A percentile compares a stretch with the other conserved stretches of the same genome.
phyloP scores from a whole-genome alignment of 2,888 invertebrate species.

The Helobdella robusta region DNA sequence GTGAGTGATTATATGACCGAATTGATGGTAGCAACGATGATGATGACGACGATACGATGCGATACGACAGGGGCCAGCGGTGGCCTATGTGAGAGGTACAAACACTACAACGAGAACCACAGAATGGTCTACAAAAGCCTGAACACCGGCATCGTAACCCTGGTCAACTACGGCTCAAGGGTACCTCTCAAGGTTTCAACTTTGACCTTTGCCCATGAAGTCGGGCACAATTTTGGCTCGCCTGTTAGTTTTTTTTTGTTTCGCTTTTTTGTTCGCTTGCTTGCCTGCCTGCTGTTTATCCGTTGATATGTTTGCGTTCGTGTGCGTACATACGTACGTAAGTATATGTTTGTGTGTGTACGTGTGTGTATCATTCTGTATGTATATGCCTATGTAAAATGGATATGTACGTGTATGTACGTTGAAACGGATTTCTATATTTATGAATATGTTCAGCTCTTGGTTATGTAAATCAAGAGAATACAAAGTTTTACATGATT shows the following conservation, averaged over 20 bases:
- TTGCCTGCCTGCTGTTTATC: background rate
- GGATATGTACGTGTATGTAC: no score
- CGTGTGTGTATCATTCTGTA: no score
- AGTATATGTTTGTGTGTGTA: no score
- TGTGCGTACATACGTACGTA: no score
- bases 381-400: no score
- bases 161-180: constrained; percentile 80
- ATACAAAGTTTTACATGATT: background rate
- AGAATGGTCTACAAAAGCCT: constrained; percentile 59
- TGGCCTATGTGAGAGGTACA: constrained; percentile 30
- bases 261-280: background rate
- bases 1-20: no score
- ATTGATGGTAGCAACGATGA: no score
- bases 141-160: constrained; percentile 96
- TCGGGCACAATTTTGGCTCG: constrained; percentile 81
- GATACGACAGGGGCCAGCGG: constrained; percentile 56
- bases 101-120: constrained; percentile 30
- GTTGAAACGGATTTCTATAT: no score
- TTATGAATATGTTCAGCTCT: no score
- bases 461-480: background rate
- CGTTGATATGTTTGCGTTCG: background rate
- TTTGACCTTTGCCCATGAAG: constrained; percentile 75
- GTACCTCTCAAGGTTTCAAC: constrained; percentile 65
- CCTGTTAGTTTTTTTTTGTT: constrained; percentile 37
- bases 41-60: no score